phyloP scores from a whole-genome alignment of 2,888 invertebrate species.

The Phytoseiulus persimilis region DNA sequence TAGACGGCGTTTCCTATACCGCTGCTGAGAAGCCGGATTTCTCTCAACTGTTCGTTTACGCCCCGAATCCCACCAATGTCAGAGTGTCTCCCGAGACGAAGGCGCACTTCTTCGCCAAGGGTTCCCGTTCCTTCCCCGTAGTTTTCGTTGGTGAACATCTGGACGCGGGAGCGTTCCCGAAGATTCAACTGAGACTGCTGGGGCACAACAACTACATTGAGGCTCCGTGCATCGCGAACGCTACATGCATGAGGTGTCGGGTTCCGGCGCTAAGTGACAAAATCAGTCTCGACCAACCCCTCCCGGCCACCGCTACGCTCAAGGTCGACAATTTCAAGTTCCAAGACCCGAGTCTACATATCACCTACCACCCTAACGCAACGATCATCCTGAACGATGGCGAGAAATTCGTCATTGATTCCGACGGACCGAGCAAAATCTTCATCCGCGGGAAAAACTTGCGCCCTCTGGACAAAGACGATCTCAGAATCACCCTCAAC shows the following conservation, averaged over 20 bases:
- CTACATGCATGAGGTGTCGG: not conserved
- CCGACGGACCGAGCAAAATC: not conserved
- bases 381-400: not conserved
- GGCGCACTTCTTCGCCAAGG: not conserved
- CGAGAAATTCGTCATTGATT: not conserved
- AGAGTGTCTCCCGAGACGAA: not conserved
- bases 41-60: not conserved
- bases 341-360: not conserved
- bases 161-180: not conserved
- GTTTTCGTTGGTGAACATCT: not conserved
- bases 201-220: not conserved
- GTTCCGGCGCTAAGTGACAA: not conserved
- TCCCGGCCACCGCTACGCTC: not conserved
- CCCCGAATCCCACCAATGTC: not conserved
- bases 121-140: not conserved
- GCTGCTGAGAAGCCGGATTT: not conserved
- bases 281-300: not conserved
- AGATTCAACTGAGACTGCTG: not conserved
- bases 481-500: not conserved
- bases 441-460: not conserved
- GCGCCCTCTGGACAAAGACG: not conserved
- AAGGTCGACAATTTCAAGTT: constrained; percentile 6
- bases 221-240: not conserved
- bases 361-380: constrained; percentile 16
- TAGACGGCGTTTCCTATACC: not conserved